Evolutionary conservation across 1,140 invertebrate genomes (phyloP), one percentile per base, ranked within the genome.

Genomic region (Metaphire vulgaris): DNA sequence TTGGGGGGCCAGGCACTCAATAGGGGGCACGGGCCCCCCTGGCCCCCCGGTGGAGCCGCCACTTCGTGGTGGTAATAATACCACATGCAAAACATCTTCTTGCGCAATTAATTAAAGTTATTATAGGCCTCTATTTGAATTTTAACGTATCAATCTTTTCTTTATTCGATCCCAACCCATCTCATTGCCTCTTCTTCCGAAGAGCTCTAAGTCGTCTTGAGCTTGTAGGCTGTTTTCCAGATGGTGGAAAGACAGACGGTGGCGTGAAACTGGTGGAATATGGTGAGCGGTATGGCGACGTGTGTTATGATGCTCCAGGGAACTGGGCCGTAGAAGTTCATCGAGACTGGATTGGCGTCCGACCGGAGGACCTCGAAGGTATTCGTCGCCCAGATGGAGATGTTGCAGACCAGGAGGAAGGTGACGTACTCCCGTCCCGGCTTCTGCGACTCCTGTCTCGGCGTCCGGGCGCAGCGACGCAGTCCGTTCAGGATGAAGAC

Each of bases 281-380:
- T 98, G 1, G 95, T 93, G 76, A 98, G 85, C 0, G 96, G 96
- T 91, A 97, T 96, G 0, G 93, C 94, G 1, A 97, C 92, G 83
- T 97, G 94, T 0, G 93, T 96, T 33, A 98, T 97, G 79, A 97
- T 97, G 15, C 94, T 97, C 96, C 96, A 99, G 92, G 94, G 94
- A 92, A 97, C 33, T 93, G 88, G 93, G 32, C 95, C 95, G 82
- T 96, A 99, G 89, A 97, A 97, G 80, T 85, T 83, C 66, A 85
- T 81, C 14, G 80, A 78, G 14, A 83, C 80, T 30, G 85, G 82
- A 69, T 82, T 81, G 12, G 82, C 83, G 75, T 85, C 86, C 30
- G 33, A 71, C 21, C 30, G 41, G 26, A 69, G 67, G 29, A 93
- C 92, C 87, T 97, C 96, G 85, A 98, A 97, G 34, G 95, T 97